Conservation (phyloP, 2,888 invertebrate species). For the Troilus luridus region DNA sequence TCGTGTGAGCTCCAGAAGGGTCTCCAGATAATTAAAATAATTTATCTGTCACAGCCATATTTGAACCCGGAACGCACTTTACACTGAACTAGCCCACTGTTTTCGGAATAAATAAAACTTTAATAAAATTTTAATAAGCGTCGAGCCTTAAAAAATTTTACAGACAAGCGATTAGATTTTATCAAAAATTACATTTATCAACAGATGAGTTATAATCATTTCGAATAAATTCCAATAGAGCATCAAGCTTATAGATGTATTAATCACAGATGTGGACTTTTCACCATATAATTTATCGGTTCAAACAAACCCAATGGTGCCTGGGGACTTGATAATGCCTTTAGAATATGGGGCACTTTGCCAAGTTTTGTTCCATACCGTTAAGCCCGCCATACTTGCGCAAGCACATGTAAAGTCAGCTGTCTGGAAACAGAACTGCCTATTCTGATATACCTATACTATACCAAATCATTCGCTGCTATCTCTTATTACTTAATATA, state of each 20-base stretch:
- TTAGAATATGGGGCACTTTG: neutral
- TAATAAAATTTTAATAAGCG: too few relatives aligned
- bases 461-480: neutral
- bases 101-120: too few relatives aligned
- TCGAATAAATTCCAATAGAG: neutral
- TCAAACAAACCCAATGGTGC: neutral
- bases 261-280: neutral
- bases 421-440: conserved; percentile 11
- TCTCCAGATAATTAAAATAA: too few relatives aligned
- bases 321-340: neutral
- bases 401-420: conserved; percentile 4
- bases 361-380: conserved; percentile 3
- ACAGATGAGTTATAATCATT: neutral
- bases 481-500: neutral
- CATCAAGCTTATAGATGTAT: neutral
- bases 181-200: too few relatives aligned
- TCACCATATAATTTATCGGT: neutral
- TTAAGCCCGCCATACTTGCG: neutral
- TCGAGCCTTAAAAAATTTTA: too few relatives aligned
- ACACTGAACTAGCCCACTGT: too few relatives aligned
- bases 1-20: too few relatives aligned
- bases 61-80: too few relatives aligned
- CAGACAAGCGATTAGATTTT: too few relatives aligned
- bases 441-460: neutral
- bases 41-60: too few relatives aligned